These are phyloP conservation scores for Rhynchotus rufescens DNA, from an alignment of 2,797 vertebrate genomes.

Conservation along the genomic window DNA sequence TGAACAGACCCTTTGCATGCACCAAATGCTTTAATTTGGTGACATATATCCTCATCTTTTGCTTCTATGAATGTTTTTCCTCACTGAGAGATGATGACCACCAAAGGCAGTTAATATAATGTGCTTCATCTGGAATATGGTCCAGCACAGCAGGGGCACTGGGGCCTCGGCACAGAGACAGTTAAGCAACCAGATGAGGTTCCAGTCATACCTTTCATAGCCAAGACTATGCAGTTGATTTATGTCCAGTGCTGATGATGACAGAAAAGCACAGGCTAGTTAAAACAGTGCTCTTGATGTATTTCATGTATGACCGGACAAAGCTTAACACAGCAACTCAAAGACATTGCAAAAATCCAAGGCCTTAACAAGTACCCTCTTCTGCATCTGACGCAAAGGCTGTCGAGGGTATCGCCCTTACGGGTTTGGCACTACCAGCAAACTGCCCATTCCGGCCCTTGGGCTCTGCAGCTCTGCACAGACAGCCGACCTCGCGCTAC, in stretches of 20 bases:
- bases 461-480: background rate
- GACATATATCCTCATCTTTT: background rate
- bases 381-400: background rate
- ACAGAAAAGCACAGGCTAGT: conserved; percentile 21
- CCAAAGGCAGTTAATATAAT: background rate
- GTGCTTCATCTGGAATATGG: background rate
- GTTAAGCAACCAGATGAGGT: conserved; percentile 19
- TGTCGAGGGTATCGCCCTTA: background rate
- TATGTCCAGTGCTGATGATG: conserved; percentile 7
- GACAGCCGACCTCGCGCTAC: background rate
- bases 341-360: background rate
- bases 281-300: background rate
- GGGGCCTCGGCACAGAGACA: conserved; percentile 26
- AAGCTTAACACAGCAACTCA: background rate
- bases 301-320: background rate
- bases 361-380: background rate
- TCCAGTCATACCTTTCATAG: conserved; percentile 21
- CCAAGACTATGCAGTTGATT: conserved; percentile 19
- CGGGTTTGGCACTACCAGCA: background rate
- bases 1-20: background rate
- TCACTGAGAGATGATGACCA: background rate
- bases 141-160: background rate
- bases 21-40: background rate
- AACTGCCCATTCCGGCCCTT: background rate
- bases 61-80: background rate